Evolutionary conservation across 1,140 invertebrate genomes (phyloP).

Genomic region (Limonius californicus): DNA sequence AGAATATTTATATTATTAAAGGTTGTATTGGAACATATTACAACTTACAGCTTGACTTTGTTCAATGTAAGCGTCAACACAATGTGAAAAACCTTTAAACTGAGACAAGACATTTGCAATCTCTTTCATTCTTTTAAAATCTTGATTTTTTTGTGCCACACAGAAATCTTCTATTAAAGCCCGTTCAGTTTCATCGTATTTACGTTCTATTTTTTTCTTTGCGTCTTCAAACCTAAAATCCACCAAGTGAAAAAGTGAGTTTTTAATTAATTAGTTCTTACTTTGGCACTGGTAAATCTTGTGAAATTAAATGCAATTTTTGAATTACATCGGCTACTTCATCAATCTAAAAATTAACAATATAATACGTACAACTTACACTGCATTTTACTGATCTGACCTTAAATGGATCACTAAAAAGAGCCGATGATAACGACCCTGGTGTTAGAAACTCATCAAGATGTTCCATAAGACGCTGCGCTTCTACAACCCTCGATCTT

Average conservation of each 20-base stretch:
- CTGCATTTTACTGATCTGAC: conserved; percentile 48
- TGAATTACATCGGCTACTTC: conserved; percentile 99
- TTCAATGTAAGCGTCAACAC: conserved; percentile 95
- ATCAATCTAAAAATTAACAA: conserved; percentile 62
- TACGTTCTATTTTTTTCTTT: conserved; percentile 85
- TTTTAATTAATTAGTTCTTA: conserved; percentile 37
- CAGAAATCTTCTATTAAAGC: conserved; percentile 94
- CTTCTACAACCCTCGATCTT: conserved; percentile 88
- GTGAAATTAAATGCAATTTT: conserved; percentile 92
- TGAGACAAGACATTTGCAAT: conserved; percentile 88
- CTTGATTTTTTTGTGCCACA: conserved; percentile 76
- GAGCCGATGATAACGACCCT: conserved; percentile 77
- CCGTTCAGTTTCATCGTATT: conserved; percentile 93
- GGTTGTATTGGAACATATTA: conserved; percentile 15
- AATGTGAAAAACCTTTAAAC: conserved; percentile 95
- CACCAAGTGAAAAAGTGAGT: not conserved
- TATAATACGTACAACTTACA: not conserved
- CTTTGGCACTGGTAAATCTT: conserved; percentile 85
- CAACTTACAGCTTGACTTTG: conserved; percentile 82
- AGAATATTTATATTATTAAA: conserved; percentile 6
- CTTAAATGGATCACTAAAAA: conserved; percentile 83
- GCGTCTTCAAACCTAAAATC: conserved; percentile 79
- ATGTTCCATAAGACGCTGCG: conserved; percentile 89
- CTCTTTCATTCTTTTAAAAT: conserved; percentile 88
- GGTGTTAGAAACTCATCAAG: conserved; percentile 89